Percentiles rank a stretch among this genome's conserved stretches.
Conservation (phyloP, 2,888 invertebrate genomes). For the Lithosia quadra region DNA sequence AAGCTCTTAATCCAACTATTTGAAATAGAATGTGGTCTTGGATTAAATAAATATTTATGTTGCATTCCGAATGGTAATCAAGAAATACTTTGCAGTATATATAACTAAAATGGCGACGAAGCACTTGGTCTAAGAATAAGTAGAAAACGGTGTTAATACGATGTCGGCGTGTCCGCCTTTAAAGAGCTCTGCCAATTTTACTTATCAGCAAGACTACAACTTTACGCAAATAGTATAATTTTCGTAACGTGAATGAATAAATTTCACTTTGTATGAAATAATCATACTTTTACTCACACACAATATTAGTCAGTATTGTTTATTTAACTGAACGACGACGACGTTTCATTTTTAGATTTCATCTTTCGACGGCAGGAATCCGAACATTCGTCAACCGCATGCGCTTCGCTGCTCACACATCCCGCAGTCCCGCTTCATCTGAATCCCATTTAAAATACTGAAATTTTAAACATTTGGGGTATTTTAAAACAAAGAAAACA, state of each 20-base stretch:
- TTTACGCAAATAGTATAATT: background rate
- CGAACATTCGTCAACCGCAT: constrained; percentile 75
- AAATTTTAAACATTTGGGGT: constrained; percentile 55
- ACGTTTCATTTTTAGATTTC: constrained; percentile 79
- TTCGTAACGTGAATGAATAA: background rate
- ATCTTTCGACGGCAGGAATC: constrained; percentile 71
- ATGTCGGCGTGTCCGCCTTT: background rate
- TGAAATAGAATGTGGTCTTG: background rate
- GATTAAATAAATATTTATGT: background rate
- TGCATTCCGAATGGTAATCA: background rate
- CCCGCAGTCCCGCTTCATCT: constrained; percentile 69
- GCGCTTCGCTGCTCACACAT: constrained; percentile 76
- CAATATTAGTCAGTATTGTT: constrained; percentile 6
- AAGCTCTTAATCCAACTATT: background rate
- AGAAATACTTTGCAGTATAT: background rate
- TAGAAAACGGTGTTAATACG: background rate
- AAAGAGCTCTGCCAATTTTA: background rate
- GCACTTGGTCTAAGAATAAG: background rate
- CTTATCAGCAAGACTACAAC: background rate
- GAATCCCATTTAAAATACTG: constrained; percentile 50
- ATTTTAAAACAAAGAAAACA: constrained; percentile 80
- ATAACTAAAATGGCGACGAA: background rate
- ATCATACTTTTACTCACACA: background rate
- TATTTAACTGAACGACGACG: constrained; percentile 17
- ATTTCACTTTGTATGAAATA: background rate